Conservation (phyloP, 2,113 vertebrate genomes). For the Melanerpes formicivorus region DNA sequence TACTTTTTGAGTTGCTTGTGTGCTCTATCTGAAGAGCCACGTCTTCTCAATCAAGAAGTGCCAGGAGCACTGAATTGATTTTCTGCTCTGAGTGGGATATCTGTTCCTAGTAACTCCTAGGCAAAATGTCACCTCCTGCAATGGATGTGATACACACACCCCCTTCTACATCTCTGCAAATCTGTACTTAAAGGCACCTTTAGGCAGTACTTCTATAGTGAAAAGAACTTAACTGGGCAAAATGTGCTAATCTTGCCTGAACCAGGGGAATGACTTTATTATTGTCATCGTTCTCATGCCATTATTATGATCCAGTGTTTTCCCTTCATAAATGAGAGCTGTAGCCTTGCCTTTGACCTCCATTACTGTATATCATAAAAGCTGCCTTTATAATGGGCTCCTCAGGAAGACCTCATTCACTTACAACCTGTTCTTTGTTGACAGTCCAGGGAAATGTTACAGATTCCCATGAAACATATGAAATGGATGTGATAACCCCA, state of each 20-base stretch:
- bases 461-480: not conserved
- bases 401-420: slow-evolving; percentile 22
- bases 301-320: slow-evolving; percentile 19
- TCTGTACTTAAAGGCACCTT: not conserved
- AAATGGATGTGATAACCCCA: not conserved
- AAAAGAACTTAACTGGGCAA: slow-evolving; percentile 21
- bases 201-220: not conserved
- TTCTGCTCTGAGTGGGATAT: not conserved
- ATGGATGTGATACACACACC: not conserved
- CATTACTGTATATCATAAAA: slow-evolving; percentile 1
- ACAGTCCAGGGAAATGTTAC: not conserved
- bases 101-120: not conserved
- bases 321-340: slow-evolving; percentile 11
- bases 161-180: not conserved
- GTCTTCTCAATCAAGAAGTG: not conserved
- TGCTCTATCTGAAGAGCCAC: not conserved
- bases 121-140: not conserved
- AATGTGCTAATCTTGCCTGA: slow-evolving; percentile 29
- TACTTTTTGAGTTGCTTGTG: not conserved
- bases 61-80: not conserved
- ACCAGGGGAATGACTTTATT: not conserved
- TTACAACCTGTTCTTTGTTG: not conserved
- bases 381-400: not conserved
- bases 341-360: slow-evolving; percentile 47
- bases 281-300: not conserved